A percentile compares a stretch with the other conserved stretches of the same genome.
These are phyloP conservation scores for Pempheris klunzingeri DNA, from an alignment of 2,797 vertebrate genomes.

Conservation along the genomic window DNA sequence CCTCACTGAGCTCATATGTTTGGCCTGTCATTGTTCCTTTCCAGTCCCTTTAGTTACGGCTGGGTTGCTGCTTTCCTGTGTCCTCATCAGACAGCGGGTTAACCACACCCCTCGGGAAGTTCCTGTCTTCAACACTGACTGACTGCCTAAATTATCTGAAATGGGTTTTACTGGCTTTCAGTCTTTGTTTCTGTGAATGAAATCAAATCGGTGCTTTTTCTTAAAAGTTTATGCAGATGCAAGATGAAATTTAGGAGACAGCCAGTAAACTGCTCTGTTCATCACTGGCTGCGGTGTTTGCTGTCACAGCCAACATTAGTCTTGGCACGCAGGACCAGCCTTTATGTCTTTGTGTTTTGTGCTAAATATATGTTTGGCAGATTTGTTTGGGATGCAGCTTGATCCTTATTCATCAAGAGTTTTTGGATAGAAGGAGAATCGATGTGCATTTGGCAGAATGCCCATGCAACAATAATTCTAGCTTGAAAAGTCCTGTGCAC, in stretches of 20 bases:
- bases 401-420: neutral
- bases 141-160: conserved; percentile 37
- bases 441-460: conserved; percentile 17
- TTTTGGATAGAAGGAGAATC: conserved; percentile 3
- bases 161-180: conserved; percentile 21
- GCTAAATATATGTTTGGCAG: conserved; percentile 30
- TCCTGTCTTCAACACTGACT: conserved; percentile 49
- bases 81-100: conserved; percentile 69
- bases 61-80: conserved; percentile 86
- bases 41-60: conserved; percentile 82
- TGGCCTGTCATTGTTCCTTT: conserved; percentile 84
- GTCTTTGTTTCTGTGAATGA: conserved; percentile 10
- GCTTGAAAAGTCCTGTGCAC: neutral
- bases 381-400: conserved; percentile 22
- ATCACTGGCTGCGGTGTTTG: conserved; percentile 28
- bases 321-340: conserved; percentile 7
- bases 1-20: conserved; percentile 88
- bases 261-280: conserved; percentile 2
- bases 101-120: conserved; percentile 59
- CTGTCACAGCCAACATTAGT: conserved; percentile 23
- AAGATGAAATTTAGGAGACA: conserved; percentile 7
- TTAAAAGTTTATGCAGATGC: neutral
- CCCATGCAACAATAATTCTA: neutral
- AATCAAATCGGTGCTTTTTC: neutral
- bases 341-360: conserved; percentile 14